Evolutionary conservation across 2,888 invertebrate genomes (phyloP), one percentile per base, ranked within the genome.

Genomic region (Apoda limacodes): DNA sequence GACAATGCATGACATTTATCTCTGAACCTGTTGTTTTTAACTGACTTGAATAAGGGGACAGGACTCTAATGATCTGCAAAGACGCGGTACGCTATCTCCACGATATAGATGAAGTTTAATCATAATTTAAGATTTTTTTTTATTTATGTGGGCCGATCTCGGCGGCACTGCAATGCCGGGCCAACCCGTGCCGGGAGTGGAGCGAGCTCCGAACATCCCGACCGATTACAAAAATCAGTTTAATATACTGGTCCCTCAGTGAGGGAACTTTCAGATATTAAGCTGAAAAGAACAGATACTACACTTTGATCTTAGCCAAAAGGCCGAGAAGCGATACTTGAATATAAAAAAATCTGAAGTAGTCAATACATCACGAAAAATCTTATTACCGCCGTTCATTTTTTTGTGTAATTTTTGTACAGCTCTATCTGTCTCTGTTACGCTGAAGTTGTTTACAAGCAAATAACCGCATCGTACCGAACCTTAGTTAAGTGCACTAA

Each of bases 131-230:
- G n/a, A n/a, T n/a, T n/a, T n/a, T n/a, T n/a, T n/a, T n/a, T n/a
- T n/a, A n/a, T n/a, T 28, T 32, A 17, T 25, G 28, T 44, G 44
- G 45, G 48, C 48, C 50, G 43, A 48, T 52, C 48, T 48, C 52
- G 46, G 50, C 52, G 48, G 52, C 50, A 52, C 52, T 52, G 50
- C 52, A 52, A 50, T 50, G 50, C 52, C 50, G 48, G 48, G 50
- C 46, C 48, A 45, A 50, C 50, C 52, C 50, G 48, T 45, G 50
- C 45, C 48, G 45, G 49, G 48, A 51, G 51, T 49, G 52, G 48
- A 53, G 51, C 52, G 48, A 53, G 52, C 52, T 48, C 51, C 50
- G 46, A 53, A 47, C 51, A 47, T 51, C 51, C 50, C 46, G 39
- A 45, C 50, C 38, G 9, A 30, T 35, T 42, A 40, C 46, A 50